phyloP scores from a whole-genome alignment of 1,140 invertebrate genomes.

The Argopecten irradians region DNA sequence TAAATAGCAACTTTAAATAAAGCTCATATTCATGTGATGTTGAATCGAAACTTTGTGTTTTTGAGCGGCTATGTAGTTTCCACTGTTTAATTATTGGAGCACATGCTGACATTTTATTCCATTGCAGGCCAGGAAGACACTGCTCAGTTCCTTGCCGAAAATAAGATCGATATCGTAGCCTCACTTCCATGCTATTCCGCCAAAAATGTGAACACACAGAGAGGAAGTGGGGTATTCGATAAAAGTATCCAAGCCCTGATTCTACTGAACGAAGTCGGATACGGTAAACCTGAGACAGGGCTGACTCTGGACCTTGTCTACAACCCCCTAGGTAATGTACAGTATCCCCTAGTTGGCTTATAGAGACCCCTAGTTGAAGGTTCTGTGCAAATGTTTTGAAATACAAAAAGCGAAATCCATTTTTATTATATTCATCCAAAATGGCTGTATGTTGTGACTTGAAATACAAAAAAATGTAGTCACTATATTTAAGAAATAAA shows the following conservation, averaged over 20 bases:
- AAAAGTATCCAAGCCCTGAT: conserved; percentile 61
- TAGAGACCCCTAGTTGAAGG: too few species aligned
- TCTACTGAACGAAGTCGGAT: conserved; percentile 58
- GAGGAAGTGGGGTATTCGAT: conserved; percentile 64
- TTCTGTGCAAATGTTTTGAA: too few species aligned
- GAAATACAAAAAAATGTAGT: too few species aligned
- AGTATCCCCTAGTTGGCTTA: too few species aligned
- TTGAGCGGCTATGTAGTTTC: background rate
- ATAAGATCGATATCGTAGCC: conserved; percentile 55
- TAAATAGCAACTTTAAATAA: too few species aligned
- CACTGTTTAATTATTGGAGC: background rate
- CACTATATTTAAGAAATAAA: too few species aligned
- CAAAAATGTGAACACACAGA: conserved; percentile 64
- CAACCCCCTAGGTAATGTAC: conserved; percentile 64
- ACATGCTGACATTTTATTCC: background rate
- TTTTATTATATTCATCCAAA: too few species aligned
- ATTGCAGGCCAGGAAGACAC: conserved; percentile 62
- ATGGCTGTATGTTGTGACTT: too few species aligned
- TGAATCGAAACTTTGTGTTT: too few species aligned
- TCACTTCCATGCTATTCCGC: conserved; percentile 64
- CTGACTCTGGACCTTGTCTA: conserved; percentile 61
- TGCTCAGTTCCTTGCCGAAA: conserved; percentile 58
- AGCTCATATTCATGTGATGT: too few species aligned
- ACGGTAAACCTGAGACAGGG: conserved; percentile 50
- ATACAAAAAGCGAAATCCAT: too few species aligned